Conservation (phyloP, 64 coral and sea anemone species). For the Dendronephthya gigantea region DNA sequence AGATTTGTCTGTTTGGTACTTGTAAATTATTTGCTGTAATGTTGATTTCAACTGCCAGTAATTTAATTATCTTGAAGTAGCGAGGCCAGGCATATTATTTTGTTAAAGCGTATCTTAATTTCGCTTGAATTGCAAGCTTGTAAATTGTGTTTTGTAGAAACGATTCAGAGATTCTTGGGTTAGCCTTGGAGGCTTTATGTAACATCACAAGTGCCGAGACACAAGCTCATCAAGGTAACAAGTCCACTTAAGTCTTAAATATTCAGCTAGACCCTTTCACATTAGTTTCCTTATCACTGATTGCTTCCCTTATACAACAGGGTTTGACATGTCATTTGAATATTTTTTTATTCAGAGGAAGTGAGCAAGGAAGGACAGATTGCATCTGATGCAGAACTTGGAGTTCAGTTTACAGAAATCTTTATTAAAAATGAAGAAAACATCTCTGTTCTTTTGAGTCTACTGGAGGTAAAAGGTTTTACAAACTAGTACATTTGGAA, state of each 20-base stretch:
- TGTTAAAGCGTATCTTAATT: no score
- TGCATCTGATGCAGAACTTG: slow-evolving; percentile 75
- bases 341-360: slow-evolving; percentile 27
- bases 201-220: slow-evolving; percentile 71
- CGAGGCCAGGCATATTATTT: no score
- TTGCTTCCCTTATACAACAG: no score
- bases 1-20: no score
- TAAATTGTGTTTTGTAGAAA: slow-evolving; percentile 41
- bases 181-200: slow-evolving; percentile 68
- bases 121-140: no score
- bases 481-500: no score
- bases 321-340: not conserved
- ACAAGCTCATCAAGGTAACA: slow-evolving; percentile 41
- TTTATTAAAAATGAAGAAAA: slow-evolving; percentile 97
- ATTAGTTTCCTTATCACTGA: no score
- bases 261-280: no score
- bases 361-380: slow-evolving; percentile 39
- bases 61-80: no score
- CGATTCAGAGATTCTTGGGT: slow-evolving; percentile 83
- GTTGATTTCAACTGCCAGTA: no score
- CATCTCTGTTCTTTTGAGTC: slow-evolving; percentile 64
- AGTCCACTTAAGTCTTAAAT: not conserved
- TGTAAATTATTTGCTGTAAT: no score
- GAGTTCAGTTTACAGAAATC: slow-evolving; percentile 93
- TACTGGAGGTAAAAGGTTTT: slow-evolving; percentile 52